phyloP scores from a whole-genome alignment of 2,797 vertebrate species.

The Rhynchotus rufescens region DNA sequence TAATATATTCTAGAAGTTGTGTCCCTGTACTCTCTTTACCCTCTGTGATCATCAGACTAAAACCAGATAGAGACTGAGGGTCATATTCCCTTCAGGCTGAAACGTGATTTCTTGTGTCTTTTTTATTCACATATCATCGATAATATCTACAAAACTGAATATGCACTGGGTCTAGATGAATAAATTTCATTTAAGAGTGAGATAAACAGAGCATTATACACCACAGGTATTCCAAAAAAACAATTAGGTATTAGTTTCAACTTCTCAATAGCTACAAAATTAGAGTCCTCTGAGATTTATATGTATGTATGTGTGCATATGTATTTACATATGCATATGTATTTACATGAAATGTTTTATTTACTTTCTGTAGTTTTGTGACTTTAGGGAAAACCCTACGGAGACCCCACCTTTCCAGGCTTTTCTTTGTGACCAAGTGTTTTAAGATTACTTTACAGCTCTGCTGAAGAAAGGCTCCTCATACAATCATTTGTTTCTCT shows the following conservation, averaged over 20 bases:
- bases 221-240: background rate
- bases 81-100: background rate
- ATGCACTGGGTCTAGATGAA: background rate
- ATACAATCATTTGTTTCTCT: conserved; percentile 46
- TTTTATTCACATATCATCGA: background rate
- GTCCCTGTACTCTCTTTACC: background rate
- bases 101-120: conserved; percentile 4
- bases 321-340: background rate
- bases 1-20: background rate
- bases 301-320: background rate
- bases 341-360: conserved; percentile 5
- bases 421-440: conserved; percentile 15
- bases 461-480: conserved; percentile 7
- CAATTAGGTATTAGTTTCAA: background rate
- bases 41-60: background rate
- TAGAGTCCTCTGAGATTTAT: background rate
- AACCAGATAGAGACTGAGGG: background rate
- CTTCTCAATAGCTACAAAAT: background rate
- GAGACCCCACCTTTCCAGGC: conserved; percentile 16
- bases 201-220: background rate
- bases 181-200: background rate
- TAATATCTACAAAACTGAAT: background rate
- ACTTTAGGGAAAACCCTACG: conserved; percentile 21
- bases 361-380: conserved; percentile 19
- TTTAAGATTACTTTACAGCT: conserved; percentile 16